phyloP scores from a whole-genome alignment of 2,113 vertebrate genomes.

The Corythaeola cristata region DNA sequence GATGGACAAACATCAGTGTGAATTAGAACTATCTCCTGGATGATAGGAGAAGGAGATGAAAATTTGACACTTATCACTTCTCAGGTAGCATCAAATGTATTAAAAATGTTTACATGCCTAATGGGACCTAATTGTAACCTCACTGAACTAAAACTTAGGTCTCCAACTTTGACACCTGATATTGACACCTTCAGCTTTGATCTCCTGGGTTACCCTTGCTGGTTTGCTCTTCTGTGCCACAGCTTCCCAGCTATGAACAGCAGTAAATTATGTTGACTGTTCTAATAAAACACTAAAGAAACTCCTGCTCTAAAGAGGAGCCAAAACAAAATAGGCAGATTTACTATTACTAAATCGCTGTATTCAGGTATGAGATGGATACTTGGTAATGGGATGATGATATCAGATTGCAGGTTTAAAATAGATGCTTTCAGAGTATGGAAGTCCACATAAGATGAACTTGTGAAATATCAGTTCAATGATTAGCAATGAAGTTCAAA shows the following conservation, averaged over 20 bases:
- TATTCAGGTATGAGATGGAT: neutral
- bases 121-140: neutral
- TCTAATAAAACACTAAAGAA: neutral
- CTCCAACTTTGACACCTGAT: neutral
- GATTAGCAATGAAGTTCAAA: conserved; percentile 36
- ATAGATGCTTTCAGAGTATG: neutral
- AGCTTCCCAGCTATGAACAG: neutral
- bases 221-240: neutral
- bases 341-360: neutral
- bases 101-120: neutral
- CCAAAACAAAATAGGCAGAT: neutral
- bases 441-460: neutral
- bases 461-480: neutral
- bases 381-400: neutral
- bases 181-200: neutral
- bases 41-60: neutral
- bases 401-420: conserved; percentile 1
- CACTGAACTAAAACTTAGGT: neutral
- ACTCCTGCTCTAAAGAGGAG: neutral
- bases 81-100: neutral
- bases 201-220: neutral
- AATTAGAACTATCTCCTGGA: neutral
- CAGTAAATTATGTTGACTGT: neutral
- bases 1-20: neutral
- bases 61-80: neutral